Base-by-base conservation (phyloP, 2,797 vertebrate species). In the Pteropus rufus region DNA sequence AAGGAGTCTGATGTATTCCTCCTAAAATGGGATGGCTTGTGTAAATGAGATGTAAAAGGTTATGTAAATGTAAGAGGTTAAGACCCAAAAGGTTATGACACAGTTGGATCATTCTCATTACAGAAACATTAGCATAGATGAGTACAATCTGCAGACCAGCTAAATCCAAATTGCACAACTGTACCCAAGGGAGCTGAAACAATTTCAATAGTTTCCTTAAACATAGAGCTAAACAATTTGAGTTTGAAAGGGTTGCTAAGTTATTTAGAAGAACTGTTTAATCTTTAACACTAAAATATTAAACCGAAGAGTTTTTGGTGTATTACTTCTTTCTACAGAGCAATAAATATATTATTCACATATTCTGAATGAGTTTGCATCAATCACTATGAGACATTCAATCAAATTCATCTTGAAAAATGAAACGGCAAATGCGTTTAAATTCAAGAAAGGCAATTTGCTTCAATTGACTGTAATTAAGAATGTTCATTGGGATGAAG, bases 241-340 rank as follows among this genome's bases (percentile, higher is more conserved):
- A 89, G 79, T 96, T 96, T 72, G 39, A 97, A 96, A 93, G 89
- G 39, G 34, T 87, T 92, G 41, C 86, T 97, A 95, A 95, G 95
- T 94, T 97, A 96, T 95, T 95, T 95, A 86, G 87, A 91, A 97
- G 82, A 91, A 73, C 60, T 95, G 52, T 84, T 96, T 93, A 92
- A 96, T 96, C 87, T 95, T 96, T 95, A 95, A 92, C 39, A 84
- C 44, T 92, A 97, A 96, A 95, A 96, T 92, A 96, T 91, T 95
- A 92, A 95, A 79, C 73, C 62, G 52, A 83, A 94, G 91, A 60
- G 84, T 93, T 97, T 97, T 89, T 95, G 52, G 93, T 96, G 77
- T 97, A 88, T 96, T 72, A 96, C 96, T 93, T 95, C 95, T 96
- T 97, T 97, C 94, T 89, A 89, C 41, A 92, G 85, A 95, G 89